These are phyloP conservation scores for Oryctolagus cuniculus DNA, from an alignment of 2,113 vertebrate species.

Conservation along the genomic window mOryCun1.1 NC_091433.1:112797001-112797500, in stretches of 20 bases:
- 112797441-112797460: constrained; percentile 51
- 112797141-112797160: background rate
- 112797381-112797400: background rate
- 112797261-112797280: background rate
- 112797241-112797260: background rate
- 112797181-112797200: background rate
- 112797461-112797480: constrained; percentile 9
- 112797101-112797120: constrained; percentile 33
- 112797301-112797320: constrained; percentile 8
- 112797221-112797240: background rate
- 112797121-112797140: background rate
- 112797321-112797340: background rate
- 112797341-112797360: background rate
- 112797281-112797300: background rate
- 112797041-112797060: constrained; percentile 65
- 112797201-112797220: background rate
- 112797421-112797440: constrained; percentile 35
- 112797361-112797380: constrained; percentile 35
- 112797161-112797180: too few species aligned
- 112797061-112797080: constrained; percentile 71
- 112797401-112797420: constrained; percentile 8
- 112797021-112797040: constrained; percentile 88
- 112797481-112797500: background rate
- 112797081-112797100: constrained; percentile 50
- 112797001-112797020: constrained; percentile 70